phyloP scores from a whole-genome alignment of 2,113 vertebrate species.

The Nothobranchius furzeri region DNA sequence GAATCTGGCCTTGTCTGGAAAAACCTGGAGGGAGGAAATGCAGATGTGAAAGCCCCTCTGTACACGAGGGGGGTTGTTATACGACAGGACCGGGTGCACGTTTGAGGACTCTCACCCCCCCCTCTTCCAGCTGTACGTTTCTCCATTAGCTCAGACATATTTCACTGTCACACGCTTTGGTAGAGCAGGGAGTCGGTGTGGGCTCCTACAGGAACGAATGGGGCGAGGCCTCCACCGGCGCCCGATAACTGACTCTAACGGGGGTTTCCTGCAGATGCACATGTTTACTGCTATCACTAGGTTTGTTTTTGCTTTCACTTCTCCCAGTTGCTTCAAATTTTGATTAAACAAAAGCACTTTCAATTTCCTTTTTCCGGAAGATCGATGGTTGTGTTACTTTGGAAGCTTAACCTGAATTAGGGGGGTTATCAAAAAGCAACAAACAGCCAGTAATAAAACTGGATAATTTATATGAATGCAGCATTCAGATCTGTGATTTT shows the following conservation, averaged over 20 bases:
- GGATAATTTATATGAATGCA: slow-evolving; percentile 21
- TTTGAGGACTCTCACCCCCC: slow-evolving; percentile 64
- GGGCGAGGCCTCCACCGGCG: slow-evolving; percentile 2
- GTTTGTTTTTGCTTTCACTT: slow-evolving; percentile 46
- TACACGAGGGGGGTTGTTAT: slow-evolving; percentile 51
- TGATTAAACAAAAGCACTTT: slow-evolving; percentile 65
- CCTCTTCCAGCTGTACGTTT: slow-evolving; percentile 59
- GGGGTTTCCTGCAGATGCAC: slow-evolving; percentile 13
- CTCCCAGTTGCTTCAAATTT: slow-evolving; percentile 48
- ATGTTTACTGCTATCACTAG: slow-evolving; percentile 20
- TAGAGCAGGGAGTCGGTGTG: slow-evolving; percentile 27
- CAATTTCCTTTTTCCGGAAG: slow-evolving; percentile 64
- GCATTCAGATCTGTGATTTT: background rate
- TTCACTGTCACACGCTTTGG: slow-evolving; percentile 65
- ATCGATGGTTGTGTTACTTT: slow-evolving; percentile 64
- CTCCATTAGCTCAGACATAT: slow-evolving; percentile 67
- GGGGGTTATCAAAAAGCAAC: slow-evolving; percentile 15
- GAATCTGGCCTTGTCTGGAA: too few species aligned
- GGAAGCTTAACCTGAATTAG: slow-evolving; percentile 44
- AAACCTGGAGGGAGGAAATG: too few species aligned
- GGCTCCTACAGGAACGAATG: background rate
- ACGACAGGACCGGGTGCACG: slow-evolving; percentile 29
- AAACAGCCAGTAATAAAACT: background rate
- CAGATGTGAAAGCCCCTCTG: slow-evolving; percentile 51
- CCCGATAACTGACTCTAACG: slow-evolving; percentile 18